Conservation (phyloP, 1,140 invertebrate species). For the Aradophagus sp. region DNA sequence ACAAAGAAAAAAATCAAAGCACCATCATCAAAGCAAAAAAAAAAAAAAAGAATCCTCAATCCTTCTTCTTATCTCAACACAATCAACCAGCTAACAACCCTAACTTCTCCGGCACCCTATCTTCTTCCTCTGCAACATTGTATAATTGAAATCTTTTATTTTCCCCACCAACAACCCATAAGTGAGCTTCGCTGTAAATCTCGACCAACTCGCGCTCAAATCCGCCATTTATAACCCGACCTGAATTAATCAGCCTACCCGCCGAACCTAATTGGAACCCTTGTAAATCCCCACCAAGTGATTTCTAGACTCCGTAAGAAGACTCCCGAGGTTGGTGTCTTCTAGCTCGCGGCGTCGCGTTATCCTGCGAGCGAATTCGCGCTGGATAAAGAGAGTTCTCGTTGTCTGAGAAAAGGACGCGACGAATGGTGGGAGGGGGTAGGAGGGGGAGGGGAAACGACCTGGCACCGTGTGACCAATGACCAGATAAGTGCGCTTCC, state of each 20-base stretch:
- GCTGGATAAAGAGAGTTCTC: slow-evolving; percentile 33
- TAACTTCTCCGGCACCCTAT: no score
- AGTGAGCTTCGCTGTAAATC: no score
- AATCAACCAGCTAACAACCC: no score
- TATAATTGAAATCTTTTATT: no score
- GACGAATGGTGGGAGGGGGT: slow-evolving; percentile 7
- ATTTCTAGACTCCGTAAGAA: slow-evolving; percentile 1
- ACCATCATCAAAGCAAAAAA: no score
- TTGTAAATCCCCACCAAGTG: slow-evolving; percentile 30
- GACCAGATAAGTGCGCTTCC: slow-evolving; percentile 35
- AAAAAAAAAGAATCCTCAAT: no score
- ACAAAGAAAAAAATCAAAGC: no score
- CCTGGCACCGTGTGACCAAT: slow-evolving; percentile 29
- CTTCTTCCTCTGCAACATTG: no score
- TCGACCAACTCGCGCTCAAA: slow-evolving; percentile 9
- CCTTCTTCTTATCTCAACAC: no score
- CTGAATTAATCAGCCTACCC: slow-evolving; percentile 30
- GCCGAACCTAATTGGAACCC: slow-evolving; percentile 35
- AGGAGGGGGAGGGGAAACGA: slow-evolving; percentile 10
- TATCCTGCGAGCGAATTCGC: slow-evolving; percentile 29
- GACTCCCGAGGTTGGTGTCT: slow-evolving; percentile 15
- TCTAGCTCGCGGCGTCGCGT: slow-evolving; percentile 11
- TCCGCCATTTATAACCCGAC: slow-evolving; percentile 24
- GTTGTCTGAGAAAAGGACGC: no score
- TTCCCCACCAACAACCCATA: no score